Conservation (phyloP, 2,797 vertebrate species). For the Channallabes apus region DNA sequence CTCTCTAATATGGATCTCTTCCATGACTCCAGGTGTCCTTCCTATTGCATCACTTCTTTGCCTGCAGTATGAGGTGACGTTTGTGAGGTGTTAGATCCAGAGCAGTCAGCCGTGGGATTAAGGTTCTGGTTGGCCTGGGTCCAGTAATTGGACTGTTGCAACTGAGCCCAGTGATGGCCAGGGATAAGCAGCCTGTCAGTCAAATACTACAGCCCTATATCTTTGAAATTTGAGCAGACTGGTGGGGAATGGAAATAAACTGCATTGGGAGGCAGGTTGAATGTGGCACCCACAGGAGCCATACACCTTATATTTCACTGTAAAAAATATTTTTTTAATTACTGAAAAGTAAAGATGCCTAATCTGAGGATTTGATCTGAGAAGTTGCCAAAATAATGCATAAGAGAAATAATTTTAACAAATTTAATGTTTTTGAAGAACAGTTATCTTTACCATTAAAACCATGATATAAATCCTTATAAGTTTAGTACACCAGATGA, state of each 20-base stretch:
- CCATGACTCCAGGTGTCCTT: slow-evolving; percentile 44
- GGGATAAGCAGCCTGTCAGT: slow-evolving; percentile 49
- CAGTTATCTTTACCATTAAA: background rate
- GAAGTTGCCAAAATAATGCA: slow-evolving; percentile 20
- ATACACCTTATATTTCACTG: slow-evolving; percentile 28
- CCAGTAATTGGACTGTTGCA: slow-evolving; percentile 56
- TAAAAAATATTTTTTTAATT: slow-evolving; percentile 42
- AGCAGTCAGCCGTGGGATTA: slow-evolving; percentile 56
- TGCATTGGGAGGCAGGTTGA: slow-evolving; percentile 20
- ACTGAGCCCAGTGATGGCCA: slow-evolving; percentile 44
- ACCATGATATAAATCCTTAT: slow-evolving; percentile 10
- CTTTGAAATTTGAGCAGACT: slow-evolving; percentile 41
- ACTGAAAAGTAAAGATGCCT: slow-evolving; percentile 21
- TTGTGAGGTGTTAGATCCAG: slow-evolving; percentile 43
- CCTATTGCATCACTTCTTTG: slow-evolving; percentile 38
- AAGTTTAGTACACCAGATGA: background rate
- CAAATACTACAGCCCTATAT: slow-evolving; percentile 34
- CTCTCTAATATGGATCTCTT: slow-evolving; percentile 33
- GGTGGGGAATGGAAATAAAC: slow-evolving; percentile 6
- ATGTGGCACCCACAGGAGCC: slow-evolving; percentile 21
- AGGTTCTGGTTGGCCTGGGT: slow-evolving; percentile 48
- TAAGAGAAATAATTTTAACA: slow-evolving; percentile 30
- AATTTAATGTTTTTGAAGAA: slow-evolving; percentile 21
- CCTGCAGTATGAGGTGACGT: slow-evolving; percentile 24
- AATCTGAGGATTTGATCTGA: slow-evolving; percentile 24